Base-by-base conservation (phyloP, 2,888 invertebrate genomes). In the Hypena proboscidalis region DNA sequence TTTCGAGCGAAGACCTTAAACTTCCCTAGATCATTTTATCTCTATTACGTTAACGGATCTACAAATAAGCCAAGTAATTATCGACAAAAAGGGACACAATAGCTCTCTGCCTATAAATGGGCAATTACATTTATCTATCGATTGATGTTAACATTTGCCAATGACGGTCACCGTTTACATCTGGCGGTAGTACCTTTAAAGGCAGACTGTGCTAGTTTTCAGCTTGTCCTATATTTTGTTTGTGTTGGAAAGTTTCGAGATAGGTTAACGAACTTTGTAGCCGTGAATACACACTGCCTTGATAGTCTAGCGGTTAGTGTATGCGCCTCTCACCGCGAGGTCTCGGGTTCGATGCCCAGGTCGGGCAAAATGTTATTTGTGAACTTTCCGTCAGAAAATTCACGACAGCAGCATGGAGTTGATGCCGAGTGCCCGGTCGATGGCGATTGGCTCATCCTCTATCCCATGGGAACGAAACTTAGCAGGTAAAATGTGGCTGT, bases 21-120 rank as follows among this genome's bases (percentile, higher is more conserved):
- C 15, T 43, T 11, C 26, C 19, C 2, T 8, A 57, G 38, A 45
- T 29, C 22, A 54, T 53, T 44, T 49, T 32, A 54, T 40, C 42
- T 21, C n/a, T 6, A 38, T 44, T 48, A 14, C n/a, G 27, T 27
- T 17, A 39, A 17, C 25, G 17, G 45, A 35, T 43, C 46, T 53
- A 52, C 46, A 66, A 58, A 58, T 53, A 45, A 32, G 54, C 29
- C 22, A 41, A 32, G 49, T 61, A 55, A 62, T 66, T 61, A 56
- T 46, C 39, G 50, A 41, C 58, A 38, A 45, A 50, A 36, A 47
- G 23, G 62, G 45, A 34, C 9, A 62, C 55, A 61, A 62, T 62
- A 58, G 56, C 27, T 50, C 22, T 4, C 32, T 33, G 46, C 6
- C 52, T 43, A 23, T 52, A 52, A 34, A 52, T 33, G 60, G 58